A percentile compares a stretch with the other conserved stretches of the same genome.
Evolutionary conservation across 2,888 invertebrate species (phyloP).

Genomic region (Mimas tiliae): DNA sequence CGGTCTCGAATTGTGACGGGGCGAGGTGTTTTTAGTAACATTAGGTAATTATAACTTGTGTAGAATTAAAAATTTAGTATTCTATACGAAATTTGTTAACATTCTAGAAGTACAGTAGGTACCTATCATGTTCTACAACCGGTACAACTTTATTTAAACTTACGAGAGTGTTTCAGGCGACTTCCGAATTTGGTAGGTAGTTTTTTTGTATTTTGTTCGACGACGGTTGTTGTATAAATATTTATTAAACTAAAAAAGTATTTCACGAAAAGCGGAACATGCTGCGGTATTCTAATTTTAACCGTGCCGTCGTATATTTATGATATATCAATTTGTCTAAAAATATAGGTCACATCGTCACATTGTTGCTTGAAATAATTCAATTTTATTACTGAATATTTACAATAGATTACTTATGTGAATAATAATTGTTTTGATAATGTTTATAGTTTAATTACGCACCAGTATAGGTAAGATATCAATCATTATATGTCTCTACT

Average conservation of each 20-base stretch:
- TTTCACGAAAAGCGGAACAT: neutral
- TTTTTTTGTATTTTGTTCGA: neutral
- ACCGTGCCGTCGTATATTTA: neutral
- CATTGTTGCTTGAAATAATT: neutral
- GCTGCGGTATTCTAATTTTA: slow-evolving; percentile 11
- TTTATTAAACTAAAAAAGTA: neutral
- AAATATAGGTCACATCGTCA: slow-evolving; percentile 7
- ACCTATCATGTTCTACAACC: slow-evolving; percentile 1
- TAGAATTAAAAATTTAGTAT: neutral
- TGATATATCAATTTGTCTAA: slow-evolving; percentile 11
- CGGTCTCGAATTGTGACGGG: slow-evolving; percentile 17
- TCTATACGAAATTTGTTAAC: neutral
- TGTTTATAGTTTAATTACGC: neutral
- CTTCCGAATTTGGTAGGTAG: neutral
- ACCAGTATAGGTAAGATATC: neutral
- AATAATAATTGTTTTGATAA: neutral
- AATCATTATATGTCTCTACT: neutral
- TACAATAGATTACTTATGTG: no score
- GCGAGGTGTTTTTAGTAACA: slow-evolving; percentile 14
- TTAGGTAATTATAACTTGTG: neutral
- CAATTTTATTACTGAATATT: neutral
- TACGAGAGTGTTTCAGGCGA: neutral
- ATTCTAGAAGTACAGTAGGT: neutral
- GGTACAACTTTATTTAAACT: neutral
- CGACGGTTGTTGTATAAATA: neutral